These are phyloP conservation scores for Microhierax caerulescens DNA, from an alignment of 2,797 vertebrate species.

Conservation along the genomic window DNA sequence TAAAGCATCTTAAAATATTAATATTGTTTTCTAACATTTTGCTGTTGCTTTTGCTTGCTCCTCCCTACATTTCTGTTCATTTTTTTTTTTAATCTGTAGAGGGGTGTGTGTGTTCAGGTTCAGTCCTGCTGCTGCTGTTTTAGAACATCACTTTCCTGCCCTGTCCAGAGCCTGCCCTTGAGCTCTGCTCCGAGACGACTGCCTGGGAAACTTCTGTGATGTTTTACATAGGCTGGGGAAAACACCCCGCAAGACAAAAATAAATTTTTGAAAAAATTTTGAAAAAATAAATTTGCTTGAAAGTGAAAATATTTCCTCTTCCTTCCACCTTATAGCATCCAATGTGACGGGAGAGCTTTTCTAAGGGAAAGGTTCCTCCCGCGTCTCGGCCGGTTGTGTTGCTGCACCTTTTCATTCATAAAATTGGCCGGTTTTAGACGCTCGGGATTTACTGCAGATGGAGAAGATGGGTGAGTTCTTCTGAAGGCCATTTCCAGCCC, in stretches of 20 bases:
- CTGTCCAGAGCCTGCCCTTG: not conserved
- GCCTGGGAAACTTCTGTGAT: not conserved
- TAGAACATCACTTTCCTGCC: not conserved
- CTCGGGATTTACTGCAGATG: not conserved
- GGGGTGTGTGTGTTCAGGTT: not conserved
- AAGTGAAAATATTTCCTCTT: not conserved
- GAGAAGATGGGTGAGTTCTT: not conserved
- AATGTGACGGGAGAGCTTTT: not conserved
- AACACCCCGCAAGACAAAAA: not conserved
- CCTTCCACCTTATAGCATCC: not conserved
- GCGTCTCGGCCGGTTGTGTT: rapidly evolving
- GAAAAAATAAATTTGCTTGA: no score
- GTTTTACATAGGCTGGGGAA: not conserved
- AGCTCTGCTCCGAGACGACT: rapidly evolving
- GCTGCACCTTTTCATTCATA: not conserved
- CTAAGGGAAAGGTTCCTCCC: not conserved
- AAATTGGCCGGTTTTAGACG: not conserved
- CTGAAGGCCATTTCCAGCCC: not conserved
- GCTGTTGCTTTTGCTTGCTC: not conserved
- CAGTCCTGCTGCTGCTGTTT: not conserved
- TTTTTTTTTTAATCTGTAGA: not conserved
- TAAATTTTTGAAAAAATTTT: no score
- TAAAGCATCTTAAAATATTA: not conserved
- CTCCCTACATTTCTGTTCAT: rapidly evolving
- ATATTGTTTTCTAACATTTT: not conserved